Evolutionary conservation across 2,113 vertebrate genomes (phyloP).

Genomic region (Delphinapterus leucas): DNA sequence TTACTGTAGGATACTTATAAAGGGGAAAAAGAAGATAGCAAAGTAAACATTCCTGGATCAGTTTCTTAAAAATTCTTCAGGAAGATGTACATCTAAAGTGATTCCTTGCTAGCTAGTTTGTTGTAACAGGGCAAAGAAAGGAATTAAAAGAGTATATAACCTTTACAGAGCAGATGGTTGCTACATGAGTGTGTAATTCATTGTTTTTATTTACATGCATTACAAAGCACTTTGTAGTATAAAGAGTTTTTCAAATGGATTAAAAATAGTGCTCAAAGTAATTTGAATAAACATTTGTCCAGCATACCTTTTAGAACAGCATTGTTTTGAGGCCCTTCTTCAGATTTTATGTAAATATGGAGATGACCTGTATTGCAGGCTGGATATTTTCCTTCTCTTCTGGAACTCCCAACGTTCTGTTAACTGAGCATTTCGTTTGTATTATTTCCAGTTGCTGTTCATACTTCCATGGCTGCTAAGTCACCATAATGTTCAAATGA

Average conservation of each 20-base stretch:
- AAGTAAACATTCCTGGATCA: not conserved
- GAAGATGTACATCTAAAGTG: not conserved
- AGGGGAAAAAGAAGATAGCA: not conserved
- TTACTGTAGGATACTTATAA: not conserved
- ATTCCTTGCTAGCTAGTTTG: not conserved
- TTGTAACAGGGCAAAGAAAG: not conserved
- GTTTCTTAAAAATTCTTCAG: not conserved
- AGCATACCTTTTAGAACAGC: not conserved
- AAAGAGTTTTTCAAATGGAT: not conserved
- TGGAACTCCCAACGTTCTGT: not conserved
- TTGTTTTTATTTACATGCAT: not conserved
- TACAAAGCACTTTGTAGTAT: not conserved
- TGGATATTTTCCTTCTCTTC: not conserved
- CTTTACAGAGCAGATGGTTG: not conserved
- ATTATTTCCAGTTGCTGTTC: not conserved
- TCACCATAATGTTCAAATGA: not conserved
- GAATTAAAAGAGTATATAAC: not conserved
- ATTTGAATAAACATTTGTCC: conserved; percentile 15
- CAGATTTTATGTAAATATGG: not conserved
- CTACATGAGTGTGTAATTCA: not conserved
- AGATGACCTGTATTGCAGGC: not conserved
- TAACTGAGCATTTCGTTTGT: not conserved
- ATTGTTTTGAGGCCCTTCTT: not conserved
- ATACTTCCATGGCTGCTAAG: not conserved
- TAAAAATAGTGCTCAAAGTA: not conserved